Conservation (phyloP, 2,113 vertebrate genomes). For the Oreochromis aureus region DNA sequence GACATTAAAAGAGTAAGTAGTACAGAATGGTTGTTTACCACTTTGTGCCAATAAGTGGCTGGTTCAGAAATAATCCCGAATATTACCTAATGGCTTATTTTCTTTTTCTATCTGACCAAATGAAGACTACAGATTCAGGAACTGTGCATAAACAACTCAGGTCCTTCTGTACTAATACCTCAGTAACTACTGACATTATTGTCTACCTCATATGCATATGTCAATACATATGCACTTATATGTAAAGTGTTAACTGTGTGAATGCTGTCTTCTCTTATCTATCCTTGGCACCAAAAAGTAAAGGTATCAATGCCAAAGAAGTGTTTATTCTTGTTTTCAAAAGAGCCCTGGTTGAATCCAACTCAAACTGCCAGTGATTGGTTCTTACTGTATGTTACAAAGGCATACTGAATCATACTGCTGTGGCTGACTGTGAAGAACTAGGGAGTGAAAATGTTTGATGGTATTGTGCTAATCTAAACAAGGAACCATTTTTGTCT, state of each 20-base stretch:
- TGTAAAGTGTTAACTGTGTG: background rate
- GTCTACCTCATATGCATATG: background rate
- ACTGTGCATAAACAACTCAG: background rate
- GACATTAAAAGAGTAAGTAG: background rate
- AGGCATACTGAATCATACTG: background rate
- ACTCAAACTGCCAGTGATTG: background rate
- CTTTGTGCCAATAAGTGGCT: background rate
- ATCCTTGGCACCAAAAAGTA: background rate
- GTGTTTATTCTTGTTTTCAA: background rate
- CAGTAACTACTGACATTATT: background rate
- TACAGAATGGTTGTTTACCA: background rate
- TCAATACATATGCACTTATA: background rate
- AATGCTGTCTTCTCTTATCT: background rate
- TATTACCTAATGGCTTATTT: background rate
- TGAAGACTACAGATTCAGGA: background rate
- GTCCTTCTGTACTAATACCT: background rate
- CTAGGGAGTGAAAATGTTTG: background rate
- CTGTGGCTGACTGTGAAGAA: background rate
- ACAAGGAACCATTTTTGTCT: background rate
- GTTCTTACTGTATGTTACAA: background rate
- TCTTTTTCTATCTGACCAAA: fast-evolving
- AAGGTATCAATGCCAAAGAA: background rate
- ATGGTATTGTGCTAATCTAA: background rate
- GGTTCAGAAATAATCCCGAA: background rate
- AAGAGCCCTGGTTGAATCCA: background rate